Conservation (phyloP, 2,888 invertebrate species). For the Cecidostiba fungosa region DNA sequence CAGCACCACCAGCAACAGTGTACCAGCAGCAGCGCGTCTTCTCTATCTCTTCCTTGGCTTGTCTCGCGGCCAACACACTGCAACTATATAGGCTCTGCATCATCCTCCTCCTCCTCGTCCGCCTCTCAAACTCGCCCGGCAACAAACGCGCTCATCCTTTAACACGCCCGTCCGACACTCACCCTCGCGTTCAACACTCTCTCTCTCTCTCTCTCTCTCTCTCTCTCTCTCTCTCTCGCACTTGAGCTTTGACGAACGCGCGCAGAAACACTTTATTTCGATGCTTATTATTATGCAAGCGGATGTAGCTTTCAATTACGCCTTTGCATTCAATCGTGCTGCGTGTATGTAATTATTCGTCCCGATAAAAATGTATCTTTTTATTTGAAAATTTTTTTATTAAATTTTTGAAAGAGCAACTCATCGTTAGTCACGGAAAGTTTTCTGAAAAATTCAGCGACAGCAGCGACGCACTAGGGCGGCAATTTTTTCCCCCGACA, state of each 20-base stretch:
- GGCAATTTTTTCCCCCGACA: neutral
- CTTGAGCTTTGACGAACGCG: slow-evolving; percentile 27
- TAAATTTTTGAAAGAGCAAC: slow-evolving; percentile 3
- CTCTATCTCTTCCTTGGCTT: slow-evolving; percentile 11
- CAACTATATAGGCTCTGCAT: neutral
- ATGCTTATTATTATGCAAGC: slow-evolving; percentile 43
- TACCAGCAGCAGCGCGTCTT: neutral
- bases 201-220: too few species aligned
- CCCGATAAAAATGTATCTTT: too few species aligned
- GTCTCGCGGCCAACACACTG: neutral
- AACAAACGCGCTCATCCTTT: slow-evolving; percentile 26
- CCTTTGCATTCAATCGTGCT: neutral
- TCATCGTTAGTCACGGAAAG: neutral
- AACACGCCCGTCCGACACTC: slow-evolving; percentile 45
- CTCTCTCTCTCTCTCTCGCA: too few species aligned
- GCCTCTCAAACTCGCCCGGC: slow-evolving; percentile 29
- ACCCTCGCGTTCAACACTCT: slow-evolving; percentile 56
- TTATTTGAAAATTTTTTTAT: too few species aligned
- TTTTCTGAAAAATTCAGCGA: slow-evolving; percentile 7
- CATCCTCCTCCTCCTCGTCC: neutral
- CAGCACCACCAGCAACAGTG: neutral
- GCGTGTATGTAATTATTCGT: neutral
- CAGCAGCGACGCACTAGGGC: neutral
- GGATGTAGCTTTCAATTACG: slow-evolving; percentile 49
- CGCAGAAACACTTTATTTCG: slow-evolving; percentile 43